Conservation (phyloP, 2,888 invertebrate species). For the Shargacucullia verbasci region DNA sequence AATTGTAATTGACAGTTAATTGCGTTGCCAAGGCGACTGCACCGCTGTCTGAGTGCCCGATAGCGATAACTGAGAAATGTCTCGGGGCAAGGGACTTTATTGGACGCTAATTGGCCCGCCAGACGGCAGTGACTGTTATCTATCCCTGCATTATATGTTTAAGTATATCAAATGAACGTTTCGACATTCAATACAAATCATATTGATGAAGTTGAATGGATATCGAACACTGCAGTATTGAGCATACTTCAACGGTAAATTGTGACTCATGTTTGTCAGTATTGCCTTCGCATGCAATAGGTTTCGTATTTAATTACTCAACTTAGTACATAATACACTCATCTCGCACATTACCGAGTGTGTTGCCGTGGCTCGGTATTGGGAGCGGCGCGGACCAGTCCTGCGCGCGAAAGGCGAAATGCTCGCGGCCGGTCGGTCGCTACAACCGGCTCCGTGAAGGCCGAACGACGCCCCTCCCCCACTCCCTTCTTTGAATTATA, state of each 20-base stretch:
- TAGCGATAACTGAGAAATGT: slow-evolving; percentile 73
- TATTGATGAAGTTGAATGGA: slow-evolving; percentile 46
- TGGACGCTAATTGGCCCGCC: slow-evolving; percentile 80
- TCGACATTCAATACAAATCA: slow-evolving; percentile 41
- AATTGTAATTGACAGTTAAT: slow-evolving; percentile 78
- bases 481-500: slow-evolving; percentile 64
- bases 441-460: slow-evolving; percentile 88
- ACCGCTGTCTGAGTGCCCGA: slow-evolving; percentile 63
- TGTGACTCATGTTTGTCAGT: slow-evolving; percentile 48
- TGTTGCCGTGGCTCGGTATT: slow-evolving; percentile 58
- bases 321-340: slow-evolving; percentile 56
- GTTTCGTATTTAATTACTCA: slow-evolving; percentile 54
- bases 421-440: slow-evolving; percentile 80
- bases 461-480: slow-evolving; percentile 79
- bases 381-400: slow-evolving; percentile 82
- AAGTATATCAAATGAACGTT: slow-evolving; percentile 40
- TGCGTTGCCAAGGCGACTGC: slow-evolving; percentile 73
- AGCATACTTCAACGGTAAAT: slow-evolving; percentile 47
- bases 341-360: slow-evolving; percentile 57
- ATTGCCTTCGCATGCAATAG: slow-evolving; percentile 40
- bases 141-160: slow-evolving; percentile 55
- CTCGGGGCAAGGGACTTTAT: slow-evolving; percentile 79
- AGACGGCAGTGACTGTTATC: slow-evolving; percentile 74
- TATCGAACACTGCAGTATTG: slow-evolving; percentile 24
- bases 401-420: slow-evolving; percentile 86